phyloP scores from a whole-genome alignment of 2,113 vertebrate genomes.

The Platysteira castanea region DNA sequence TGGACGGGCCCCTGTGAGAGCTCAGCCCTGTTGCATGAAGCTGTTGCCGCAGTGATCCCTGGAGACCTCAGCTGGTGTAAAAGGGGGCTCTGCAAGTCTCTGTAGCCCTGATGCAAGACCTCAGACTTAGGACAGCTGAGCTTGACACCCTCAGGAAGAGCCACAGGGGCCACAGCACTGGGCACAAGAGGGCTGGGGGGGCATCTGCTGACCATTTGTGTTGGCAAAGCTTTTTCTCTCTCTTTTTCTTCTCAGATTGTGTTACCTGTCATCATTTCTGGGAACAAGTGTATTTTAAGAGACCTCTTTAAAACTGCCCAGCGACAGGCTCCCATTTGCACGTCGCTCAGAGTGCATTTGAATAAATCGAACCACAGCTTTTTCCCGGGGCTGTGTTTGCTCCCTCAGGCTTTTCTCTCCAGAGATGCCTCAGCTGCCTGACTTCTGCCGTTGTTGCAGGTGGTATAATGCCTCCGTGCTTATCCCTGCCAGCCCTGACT shows the following conservation, averaged over 20 bases:
- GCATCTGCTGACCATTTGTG: not conserved
- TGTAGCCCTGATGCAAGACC: not conserved
- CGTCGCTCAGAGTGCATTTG: not conserved
- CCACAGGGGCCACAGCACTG: not conserved
- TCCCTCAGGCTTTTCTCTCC: not conserved
- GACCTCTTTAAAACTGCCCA: not conserved
- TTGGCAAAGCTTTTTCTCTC: not conserved
- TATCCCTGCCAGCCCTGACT: not conserved
- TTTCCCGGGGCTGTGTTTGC: not conserved
- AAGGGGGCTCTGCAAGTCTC: not conserved
- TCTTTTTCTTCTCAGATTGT: not conserved
- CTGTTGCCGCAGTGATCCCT: not conserved
- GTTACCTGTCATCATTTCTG: not conserved
- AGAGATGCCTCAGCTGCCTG: not conserved
- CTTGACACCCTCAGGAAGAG: not conserved
- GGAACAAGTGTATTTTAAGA: constrained; percentile 7
- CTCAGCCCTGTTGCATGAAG: not conserved
- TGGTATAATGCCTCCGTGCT: not conserved
- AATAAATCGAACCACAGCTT: not conserved
- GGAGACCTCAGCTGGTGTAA: not conserved
- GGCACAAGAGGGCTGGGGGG: not conserved
- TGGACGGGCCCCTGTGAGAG: not conserved
- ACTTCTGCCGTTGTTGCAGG: not conserved
- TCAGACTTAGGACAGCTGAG: not conserved
- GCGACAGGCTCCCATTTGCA: accelerated